These are phyloP conservation scores for Pyrrhosoma nymphula DNA, from an alignment of 2,888 invertebrate species.

Conservation along the genomic window DNA sequence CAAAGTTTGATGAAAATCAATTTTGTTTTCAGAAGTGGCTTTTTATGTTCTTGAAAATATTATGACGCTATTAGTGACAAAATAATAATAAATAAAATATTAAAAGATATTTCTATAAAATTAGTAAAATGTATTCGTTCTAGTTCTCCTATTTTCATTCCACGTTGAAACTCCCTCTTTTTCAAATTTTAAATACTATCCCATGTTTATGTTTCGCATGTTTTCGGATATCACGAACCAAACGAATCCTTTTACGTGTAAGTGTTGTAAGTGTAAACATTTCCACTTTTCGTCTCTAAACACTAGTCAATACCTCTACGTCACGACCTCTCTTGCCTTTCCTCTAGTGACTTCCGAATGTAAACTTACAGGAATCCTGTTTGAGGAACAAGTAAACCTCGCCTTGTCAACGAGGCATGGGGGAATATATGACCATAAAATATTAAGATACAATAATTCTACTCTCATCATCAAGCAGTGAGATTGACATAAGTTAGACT, in stretches of 20 bases:
- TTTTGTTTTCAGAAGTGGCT: too few relatives aligned
- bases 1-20: too few relatives aligned
- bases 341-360: conserved; percentile 23
- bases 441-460: background rate
- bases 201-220: too few relatives aligned
- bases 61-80: too few relatives aligned
- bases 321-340: background rate
- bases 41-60: too few relatives aligned
- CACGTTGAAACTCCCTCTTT: too few relatives aligned
- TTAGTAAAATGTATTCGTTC: too few relatives aligned
- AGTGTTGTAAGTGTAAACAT: background rate
- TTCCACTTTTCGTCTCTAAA: background rate
- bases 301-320: background rate
- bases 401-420: background rate
- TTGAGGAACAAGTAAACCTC: background rate
- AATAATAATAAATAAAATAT: too few relatives aligned
- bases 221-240: background rate
- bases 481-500: too few relatives aligned
- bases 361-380: background rate
- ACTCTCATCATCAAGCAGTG: background rate
- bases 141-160: too few relatives aligned
- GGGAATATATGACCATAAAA: background rate
- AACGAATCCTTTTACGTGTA: background rate
- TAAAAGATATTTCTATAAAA: too few relatives aligned
- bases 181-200: too few relatives aligned